phyloP scores from a whole-genome alignment of 2,797 vertebrate genomes.

The Acanthurus lineatus region DNA sequence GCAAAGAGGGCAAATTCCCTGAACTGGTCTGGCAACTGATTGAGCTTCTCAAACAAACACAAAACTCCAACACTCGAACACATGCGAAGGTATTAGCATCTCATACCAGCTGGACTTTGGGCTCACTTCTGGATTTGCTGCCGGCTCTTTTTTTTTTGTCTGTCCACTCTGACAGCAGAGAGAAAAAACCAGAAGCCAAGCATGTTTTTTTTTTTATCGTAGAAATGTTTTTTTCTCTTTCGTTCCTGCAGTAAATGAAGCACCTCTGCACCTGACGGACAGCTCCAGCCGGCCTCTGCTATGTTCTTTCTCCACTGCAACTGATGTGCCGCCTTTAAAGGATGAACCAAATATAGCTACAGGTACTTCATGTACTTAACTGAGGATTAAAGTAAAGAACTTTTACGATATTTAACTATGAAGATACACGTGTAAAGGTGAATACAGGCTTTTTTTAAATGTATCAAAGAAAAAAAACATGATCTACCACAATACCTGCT shows the following conservation, averaged over 20 bases:
- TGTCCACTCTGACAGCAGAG: constrained; percentile 53
- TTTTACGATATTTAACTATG: background rate
- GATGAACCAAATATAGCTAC: constrained; percentile 2
- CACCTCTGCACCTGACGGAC: constrained; percentile 51
- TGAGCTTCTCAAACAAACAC: background rate
- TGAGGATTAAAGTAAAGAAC: background rate
- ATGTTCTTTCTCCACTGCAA: constrained; percentile 13
- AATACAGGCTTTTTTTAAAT: background rate
- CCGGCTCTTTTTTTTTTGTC: constrained; percentile 28
- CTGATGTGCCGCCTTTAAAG: constrained; percentile 25
- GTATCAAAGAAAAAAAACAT: too few relatives aligned
- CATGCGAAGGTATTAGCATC: constrained; percentile 19
- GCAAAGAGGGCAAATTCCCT: constrained; percentile 23
- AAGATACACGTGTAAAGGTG: background rate
- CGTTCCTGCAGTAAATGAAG: constrained; percentile 32
- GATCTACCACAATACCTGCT: too few relatives aligned
- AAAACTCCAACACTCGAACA: constrained; percentile 18
- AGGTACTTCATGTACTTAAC: background rate
- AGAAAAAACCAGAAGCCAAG: constrained; percentile 52
- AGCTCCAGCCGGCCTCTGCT: constrained; percentile 13
- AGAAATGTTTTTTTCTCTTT: constrained; percentile 12
- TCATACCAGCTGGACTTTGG: constrained; percentile 33
- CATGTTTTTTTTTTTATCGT: background rate
- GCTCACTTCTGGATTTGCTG: constrained; percentile 40
- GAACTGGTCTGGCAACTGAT: constrained; percentile 28